phyloP scores from a whole-genome alignment of 2,888 invertebrate species.

The Pardosa pseudoannulata region DNA sequence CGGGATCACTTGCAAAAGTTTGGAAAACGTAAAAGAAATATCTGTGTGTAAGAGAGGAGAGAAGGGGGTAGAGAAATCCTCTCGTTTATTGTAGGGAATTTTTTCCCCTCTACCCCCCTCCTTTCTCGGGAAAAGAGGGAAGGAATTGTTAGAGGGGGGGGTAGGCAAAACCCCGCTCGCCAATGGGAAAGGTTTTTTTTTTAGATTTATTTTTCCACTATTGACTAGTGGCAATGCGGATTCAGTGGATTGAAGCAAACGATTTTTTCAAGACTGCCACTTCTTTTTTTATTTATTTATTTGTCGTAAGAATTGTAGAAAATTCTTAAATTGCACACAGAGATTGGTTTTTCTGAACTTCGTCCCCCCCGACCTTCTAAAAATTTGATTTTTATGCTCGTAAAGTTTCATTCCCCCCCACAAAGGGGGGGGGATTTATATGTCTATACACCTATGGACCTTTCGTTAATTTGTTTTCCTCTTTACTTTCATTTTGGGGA shows the following conservation, averaged over 20 bases:
- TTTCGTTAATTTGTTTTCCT: no score
- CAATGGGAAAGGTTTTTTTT: neutral
- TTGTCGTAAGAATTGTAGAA: neutral
- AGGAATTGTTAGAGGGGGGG: neutral
- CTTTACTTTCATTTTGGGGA: no score
- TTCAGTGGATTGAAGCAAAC: slow-evolving; percentile 1
- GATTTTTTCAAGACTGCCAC: no score
- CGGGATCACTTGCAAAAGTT: neutral
- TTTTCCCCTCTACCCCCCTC: neutral
- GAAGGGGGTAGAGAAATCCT: neutral
- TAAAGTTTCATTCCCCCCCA: no score
- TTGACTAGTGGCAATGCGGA: neutral
- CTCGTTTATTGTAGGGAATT: neutral
- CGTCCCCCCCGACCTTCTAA: no score
- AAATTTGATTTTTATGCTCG: slow-evolving; percentile 1
- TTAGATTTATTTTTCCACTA: slow-evolving; percentile 8
- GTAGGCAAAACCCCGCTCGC: neutral
- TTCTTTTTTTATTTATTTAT: no score
- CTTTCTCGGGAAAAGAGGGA: neutral
- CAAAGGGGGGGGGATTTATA: no score
- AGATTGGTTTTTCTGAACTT: neutral
- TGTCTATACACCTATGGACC: no score
- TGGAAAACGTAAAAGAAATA: neutral
- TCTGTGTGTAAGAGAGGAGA: no score
- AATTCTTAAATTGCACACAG: neutral